Percentiles rank a stretch among this genome's conserved stretches.
These are phyloP conservation scores for Pseudoips prasinana DNA, from an alignment of 2,888 invertebrate species.

Conservation along the genomic window DNA sequence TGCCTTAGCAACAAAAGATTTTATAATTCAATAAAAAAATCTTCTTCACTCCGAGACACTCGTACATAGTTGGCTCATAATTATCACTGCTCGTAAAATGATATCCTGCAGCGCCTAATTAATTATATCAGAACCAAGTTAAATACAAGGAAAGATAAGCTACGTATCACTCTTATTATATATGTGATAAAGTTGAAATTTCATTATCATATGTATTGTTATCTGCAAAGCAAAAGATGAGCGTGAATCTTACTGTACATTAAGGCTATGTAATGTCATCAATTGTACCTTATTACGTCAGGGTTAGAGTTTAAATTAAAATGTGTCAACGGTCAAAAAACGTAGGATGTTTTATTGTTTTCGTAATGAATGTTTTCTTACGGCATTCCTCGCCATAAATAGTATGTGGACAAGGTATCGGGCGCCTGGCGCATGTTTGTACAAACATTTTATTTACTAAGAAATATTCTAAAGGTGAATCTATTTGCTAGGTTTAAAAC, in stretches of 20 bases:
- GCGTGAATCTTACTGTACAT: constrained; percentile 8
- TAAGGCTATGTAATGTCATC: constrained; percentile 15
- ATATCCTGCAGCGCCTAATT: constrained; percentile 51
- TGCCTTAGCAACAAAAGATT: too few species aligned
- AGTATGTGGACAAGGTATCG: constrained; percentile 57
- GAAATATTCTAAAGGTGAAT: constrained; percentile 20
- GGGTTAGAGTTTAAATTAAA: constrained; percentile 33
- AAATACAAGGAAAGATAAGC: too few species aligned
- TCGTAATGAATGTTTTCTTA: constrained; percentile 60
- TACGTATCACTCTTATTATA: constrained; percentile 6
- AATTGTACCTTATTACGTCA: constrained; percentile 25
- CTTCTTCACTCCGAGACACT: constrained; percentile 18
- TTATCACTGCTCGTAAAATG: constrained; percentile 47
- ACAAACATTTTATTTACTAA: constrained; percentile 13
- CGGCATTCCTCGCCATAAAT: constrained; percentile 75
- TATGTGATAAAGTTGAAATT: constrained; percentile 35
- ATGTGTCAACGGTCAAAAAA: constrained; percentile 17
- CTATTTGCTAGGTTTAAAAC: too few species aligned
- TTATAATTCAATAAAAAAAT: too few species aligned
- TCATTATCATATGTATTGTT: constrained; percentile 4
- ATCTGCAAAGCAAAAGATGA: constrained; percentile 3
- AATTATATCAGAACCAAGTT: constrained; percentile 40
- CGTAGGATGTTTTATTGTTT: constrained; percentile 40
- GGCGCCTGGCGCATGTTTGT: constrained; percentile 29
- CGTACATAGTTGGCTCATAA: constrained; percentile 33